phyloP scores from a whole-genome alignment of 2,888 invertebrate genomes.

The Parnassius orleans region DNA sequence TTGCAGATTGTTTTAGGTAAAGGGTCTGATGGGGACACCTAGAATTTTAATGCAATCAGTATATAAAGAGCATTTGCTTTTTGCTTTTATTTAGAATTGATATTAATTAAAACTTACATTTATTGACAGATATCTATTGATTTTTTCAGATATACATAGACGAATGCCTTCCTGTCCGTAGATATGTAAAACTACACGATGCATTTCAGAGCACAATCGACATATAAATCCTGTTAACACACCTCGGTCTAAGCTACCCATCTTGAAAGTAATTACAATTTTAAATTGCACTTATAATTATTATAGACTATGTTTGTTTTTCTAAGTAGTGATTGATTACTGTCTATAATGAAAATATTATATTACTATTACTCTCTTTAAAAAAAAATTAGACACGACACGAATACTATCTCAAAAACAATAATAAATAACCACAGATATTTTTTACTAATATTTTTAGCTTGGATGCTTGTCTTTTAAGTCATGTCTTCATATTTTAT shows the following conservation, averaged over 20 bases:
- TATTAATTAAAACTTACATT: constrained; percentile 80
- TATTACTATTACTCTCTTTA: too few relatives aligned
- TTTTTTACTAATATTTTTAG: too few relatives aligned
- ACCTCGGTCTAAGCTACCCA: constrained; percentile 92
- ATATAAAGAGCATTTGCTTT: background rate
- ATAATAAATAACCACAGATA: too few relatives aligned
- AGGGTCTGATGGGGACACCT: constrained; percentile 84
- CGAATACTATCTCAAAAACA: too few relatives aligned
- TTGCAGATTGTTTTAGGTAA: constrained; percentile 86
- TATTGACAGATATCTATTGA: constrained; percentile 89
- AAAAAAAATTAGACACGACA: too few relatives aligned
- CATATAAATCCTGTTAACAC: constrained; percentile 92
- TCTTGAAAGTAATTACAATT: constrained; percentile 47
- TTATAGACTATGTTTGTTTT: background rate
- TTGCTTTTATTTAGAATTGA: constrained; percentile 5
- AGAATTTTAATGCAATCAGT: constrained; percentile 35
- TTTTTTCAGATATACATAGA: constrained; percentile 88
- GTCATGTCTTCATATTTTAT: too few relatives aligned
- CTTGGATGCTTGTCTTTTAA: too few relatives aligned
- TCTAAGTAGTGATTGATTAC: too few relatives aligned
- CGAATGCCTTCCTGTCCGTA: constrained; percentile 90
- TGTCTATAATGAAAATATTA: too few relatives aligned
- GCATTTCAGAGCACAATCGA: constrained; percentile 92
- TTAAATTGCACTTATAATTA: background rate
- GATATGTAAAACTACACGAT: constrained; percentile 90